Evolutionary conservation across 92 coral and sea anemone species (phyloP).

Genomic region (Porites lobata): DNA sequence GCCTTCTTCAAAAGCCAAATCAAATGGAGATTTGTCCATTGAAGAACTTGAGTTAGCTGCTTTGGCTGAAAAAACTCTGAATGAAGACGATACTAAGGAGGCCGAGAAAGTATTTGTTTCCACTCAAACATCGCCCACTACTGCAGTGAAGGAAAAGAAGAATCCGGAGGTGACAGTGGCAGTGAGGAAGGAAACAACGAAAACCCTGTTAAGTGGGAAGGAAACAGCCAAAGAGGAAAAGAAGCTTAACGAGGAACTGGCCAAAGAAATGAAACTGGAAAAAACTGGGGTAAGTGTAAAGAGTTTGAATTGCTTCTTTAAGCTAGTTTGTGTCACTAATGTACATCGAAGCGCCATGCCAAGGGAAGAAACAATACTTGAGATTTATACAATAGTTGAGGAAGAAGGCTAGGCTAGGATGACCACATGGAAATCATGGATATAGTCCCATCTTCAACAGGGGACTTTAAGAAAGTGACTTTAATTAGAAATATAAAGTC

Average conservation of each 20-base stretch:
- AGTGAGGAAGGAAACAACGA: slow-evolving; percentile 1
- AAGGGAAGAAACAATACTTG: too few species aligned
- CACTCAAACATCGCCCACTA: not conserved
- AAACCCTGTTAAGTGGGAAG: not conserved
- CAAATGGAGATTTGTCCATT: not conserved
- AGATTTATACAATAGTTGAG: too few species aligned
- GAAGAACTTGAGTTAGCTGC: slow-evolving; percentile 38
- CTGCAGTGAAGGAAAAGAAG: slow-evolving; percentile 14
- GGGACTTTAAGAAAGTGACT: too few species aligned
- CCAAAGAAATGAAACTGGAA: slow-evolving; percentile 2
- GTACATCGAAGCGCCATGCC: too few species aligned
- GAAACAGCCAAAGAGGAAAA: slow-evolving; percentile 23
- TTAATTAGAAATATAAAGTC: too few species aligned
- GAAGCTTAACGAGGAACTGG: slow-evolving; percentile 7
- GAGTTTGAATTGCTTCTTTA: too few species aligned
- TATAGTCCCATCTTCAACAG: too few species aligned
- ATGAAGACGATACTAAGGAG: slow-evolving; percentile 8
- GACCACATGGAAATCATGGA: too few species aligned
- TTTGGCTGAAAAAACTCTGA: not conserved
- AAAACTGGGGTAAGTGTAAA: not conserved
- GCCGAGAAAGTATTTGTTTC: not conserved
- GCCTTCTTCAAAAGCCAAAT: not conserved
- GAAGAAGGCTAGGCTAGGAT: too few species aligned
- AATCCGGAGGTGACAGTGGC: not conserved
- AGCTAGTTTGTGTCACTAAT: too few species aligned